Evolutionary conservation across 1,140 invertebrate species (phyloP).

Genomic region (Magallana angulata): DNA sequence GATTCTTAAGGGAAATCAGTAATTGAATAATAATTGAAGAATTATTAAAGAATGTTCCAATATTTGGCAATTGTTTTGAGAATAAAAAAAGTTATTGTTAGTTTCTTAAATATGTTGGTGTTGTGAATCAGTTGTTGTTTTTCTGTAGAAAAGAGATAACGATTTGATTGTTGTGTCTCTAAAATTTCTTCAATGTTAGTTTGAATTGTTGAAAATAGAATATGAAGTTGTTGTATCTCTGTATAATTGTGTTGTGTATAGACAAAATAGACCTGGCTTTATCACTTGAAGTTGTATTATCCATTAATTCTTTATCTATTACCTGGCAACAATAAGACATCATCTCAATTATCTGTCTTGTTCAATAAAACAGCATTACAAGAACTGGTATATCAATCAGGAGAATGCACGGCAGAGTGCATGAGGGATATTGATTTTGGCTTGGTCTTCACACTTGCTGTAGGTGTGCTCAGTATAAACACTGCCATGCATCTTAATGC

Average conservation of each 20-base stretch:
- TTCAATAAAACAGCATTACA: neutral
- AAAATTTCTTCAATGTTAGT: neutral
- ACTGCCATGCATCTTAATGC: conserved; percentile 1
- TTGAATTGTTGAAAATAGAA: neutral
- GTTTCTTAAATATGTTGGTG: too few relatives aligned
- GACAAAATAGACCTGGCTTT: neutral
- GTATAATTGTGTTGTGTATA: neutral
- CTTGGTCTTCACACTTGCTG: neutral
- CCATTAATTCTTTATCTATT: neutral
- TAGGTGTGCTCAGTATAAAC: neutral
- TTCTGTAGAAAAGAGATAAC: too few relatives aligned
- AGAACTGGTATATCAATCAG: neutral
- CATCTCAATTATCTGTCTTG: neutral
- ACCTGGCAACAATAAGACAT: neutral
- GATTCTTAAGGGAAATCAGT: too few relatives aligned
- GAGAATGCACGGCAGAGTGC: neutral
- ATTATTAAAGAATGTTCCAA: too few relatives aligned
- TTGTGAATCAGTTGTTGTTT: too few relatives aligned
- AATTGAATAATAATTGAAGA: too few relatives aligned
- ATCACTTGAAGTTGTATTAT: neutral
- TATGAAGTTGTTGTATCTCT: neutral
- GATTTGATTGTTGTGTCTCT: too few relatives aligned
- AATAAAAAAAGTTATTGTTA: too few relatives aligned
- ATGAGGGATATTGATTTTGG: conserved; percentile 22
- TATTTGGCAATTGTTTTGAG: too few relatives aligned